Percentiles rank a stretch among this genome's conserved stretches.
phyloP scores from a whole-genome alignment of 1,140 invertebrate species.

The Cherax quadricarinatus region DNA sequence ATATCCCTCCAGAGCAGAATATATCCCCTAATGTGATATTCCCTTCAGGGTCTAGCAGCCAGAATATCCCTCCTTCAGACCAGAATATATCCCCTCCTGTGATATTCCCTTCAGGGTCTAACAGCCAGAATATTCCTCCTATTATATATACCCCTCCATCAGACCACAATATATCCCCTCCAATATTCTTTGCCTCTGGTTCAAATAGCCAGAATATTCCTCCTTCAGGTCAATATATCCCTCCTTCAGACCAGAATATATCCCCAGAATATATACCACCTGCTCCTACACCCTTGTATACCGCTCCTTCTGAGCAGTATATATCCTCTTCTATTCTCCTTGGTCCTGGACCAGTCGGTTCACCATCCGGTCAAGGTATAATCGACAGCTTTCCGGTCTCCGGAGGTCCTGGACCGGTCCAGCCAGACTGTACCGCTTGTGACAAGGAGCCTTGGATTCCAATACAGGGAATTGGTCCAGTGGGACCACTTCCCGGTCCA shows the following conservation, averaged over 20 bases:
- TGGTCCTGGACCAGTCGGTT: background rate
- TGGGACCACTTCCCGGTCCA: background rate
- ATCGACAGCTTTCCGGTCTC: background rate
- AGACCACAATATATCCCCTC: background rate
- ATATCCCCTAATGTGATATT: background rate
- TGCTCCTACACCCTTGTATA: background rate
- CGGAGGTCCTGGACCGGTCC: background rate
- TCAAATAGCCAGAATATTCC: no score
- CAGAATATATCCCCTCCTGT: background rate
- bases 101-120: no score
- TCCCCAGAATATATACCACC: no score
- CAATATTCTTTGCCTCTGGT: background rate
- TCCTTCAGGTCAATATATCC: no score
- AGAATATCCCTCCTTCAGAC: no score
- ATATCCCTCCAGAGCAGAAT: no score
- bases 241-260: no score
- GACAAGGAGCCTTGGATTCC: conserved; percentile 39
- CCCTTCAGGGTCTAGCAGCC: no score
- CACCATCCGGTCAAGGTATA: background rate
- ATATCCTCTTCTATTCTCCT: background rate
- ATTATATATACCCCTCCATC: no score
- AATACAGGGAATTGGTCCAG: background rate
- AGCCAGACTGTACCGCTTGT: conserved; percentile 40
- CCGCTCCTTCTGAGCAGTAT: no score
- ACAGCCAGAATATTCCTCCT: no score